Evolutionary conservation across 2,113 vertebrate genomes (phyloP).

Genomic region (Bostrychus sinensis): DNA sequence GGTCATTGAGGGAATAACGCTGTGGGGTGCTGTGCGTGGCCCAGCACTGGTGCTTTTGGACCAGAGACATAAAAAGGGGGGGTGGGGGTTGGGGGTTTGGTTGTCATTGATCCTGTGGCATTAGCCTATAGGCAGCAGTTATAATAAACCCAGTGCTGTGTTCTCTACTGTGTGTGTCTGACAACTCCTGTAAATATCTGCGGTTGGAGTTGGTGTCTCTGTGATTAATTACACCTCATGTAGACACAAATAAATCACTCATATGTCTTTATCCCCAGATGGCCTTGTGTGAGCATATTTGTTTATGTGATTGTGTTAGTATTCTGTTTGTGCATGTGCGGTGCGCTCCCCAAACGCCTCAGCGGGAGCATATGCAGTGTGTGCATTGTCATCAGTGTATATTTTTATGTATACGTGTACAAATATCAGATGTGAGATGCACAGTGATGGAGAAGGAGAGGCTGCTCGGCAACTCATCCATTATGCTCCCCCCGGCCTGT

Average conservation of each 20-base stretch:
- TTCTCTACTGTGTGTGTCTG: slow-evolving; percentile 22
- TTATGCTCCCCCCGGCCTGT: slow-evolving; percentile 69
- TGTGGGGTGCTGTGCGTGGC: slow-evolving; percentile 47
- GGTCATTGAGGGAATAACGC: slow-evolving; percentile 57
- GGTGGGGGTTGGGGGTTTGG: slow-evolving; percentile 32
- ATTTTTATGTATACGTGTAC: slow-evolving; percentile 8
- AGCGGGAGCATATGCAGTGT: slow-evolving; percentile 37
- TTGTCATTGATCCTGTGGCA: slow-evolving; percentile 72
- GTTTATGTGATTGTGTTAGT: slow-evolving; percentile 18
- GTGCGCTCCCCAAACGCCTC: slow-evolving; percentile 9
- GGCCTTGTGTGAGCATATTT: slow-evolving; percentile 29
- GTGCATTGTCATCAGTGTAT: slow-evolving; percentile 34
- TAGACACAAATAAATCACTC: slow-evolving; percentile 61
- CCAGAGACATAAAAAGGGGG: slow-evolving; percentile 46
- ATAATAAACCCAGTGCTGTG: slow-evolving; percentile 53
- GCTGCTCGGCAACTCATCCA: slow-evolving; percentile 72
- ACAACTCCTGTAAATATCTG: slow-evolving; percentile 55
- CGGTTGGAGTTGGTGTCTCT: slow-evolving; percentile 44
- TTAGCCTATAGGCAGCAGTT: slow-evolving; percentile 56
- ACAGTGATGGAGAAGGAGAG: slow-evolving; percentile 60
- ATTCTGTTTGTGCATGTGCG: slow-evolving; percentile 29
- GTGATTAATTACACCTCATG: slow-evolving; percentile 65
- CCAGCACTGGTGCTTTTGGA: slow-evolving; percentile 57
- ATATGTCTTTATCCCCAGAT: slow-evolving; percentile 41
- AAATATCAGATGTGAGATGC: slow-evolving; percentile 6